These are phyloP conservation scores for Tachypleus tridentatus DNA, from an alignment of 1,140 invertebrate genomes.

Conservation along the genomic window DNA sequence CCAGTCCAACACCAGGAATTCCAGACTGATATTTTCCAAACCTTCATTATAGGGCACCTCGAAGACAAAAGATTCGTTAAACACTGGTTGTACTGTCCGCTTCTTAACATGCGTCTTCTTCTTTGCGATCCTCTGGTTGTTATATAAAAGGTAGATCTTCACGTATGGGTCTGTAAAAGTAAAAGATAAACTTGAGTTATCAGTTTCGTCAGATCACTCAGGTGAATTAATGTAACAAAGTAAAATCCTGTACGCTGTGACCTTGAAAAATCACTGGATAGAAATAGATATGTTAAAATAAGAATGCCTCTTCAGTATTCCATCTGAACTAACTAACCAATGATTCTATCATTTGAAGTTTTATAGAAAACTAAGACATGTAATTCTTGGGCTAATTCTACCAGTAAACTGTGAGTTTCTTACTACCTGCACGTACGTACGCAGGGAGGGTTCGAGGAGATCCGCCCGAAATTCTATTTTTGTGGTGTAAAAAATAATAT, in stretches of 20 bases:
- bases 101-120: conserved; percentile 99
- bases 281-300: no score
- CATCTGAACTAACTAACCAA: no score
- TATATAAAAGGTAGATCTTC: conserved; percentile 92
- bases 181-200: conserved; percentile 1
- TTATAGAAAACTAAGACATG: no score
- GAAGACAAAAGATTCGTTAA: conserved; percentile 84
- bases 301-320: no score
- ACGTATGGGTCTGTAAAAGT: conserved; percentile 56
- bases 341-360: no score
- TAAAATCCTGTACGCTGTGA: neutral
- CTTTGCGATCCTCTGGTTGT: conserved; percentile 94
- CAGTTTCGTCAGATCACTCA: neutral
- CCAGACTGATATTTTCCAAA: conserved; percentile 77
- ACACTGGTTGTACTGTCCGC: conserved; percentile 91
- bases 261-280: neutral
- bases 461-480: no score
- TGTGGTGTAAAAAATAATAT: no score
- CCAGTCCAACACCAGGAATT: conserved; percentile 90
- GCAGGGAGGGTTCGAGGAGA: no score
- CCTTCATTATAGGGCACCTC: conserved; percentile 53
- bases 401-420: no score
- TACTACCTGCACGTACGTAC: no score
- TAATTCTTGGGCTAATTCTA: no score
- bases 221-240: conserved; percentile 3